These are phyloP conservation scores for Heliangelus exortis DNA, from an alignment of 2,797 vertebrate species.

Conservation along the genomic window DNA sequence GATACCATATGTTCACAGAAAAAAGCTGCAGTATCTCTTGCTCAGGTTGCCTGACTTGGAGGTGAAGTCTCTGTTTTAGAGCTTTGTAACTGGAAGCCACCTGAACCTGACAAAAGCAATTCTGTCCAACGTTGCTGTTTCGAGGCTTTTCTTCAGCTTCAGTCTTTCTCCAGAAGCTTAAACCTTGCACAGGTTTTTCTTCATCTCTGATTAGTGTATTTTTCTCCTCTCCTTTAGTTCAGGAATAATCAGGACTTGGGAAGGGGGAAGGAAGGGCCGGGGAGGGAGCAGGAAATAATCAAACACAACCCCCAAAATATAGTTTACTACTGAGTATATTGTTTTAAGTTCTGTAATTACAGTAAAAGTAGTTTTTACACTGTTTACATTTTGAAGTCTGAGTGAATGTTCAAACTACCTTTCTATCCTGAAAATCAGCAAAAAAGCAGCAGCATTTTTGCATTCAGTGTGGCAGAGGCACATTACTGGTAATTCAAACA, in stretches of 20 bases:
- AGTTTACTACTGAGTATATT: not conserved
- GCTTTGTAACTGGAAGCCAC: slow-evolving; percentile 52
- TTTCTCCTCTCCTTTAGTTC: not conserved
- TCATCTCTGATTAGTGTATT: not conserved
- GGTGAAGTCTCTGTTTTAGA: slow-evolving; percentile 13
- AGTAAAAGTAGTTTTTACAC: not conserved
- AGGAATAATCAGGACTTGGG: not conserved
- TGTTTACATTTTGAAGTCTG: not conserved
- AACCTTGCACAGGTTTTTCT: not conserved
- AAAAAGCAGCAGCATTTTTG: not conserved
- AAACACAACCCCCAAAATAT: not conserved
- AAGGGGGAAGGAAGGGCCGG: too few species aligned
- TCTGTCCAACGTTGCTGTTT: not conserved
- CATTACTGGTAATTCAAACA: not conserved
- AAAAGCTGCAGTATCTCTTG: slow-evolving; percentile 35
- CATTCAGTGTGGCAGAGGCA: not conserved
- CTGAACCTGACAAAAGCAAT: not conserved
- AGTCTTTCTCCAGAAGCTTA: not conserved
- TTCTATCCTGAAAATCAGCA: not conserved
- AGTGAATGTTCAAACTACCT: not conserved
- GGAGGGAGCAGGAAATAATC: not conserved
- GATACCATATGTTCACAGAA: slow-evolving; percentile 64
- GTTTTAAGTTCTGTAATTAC: not conserved
- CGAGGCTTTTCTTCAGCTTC: not conserved
- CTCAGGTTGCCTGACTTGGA: slow-evolving; percentile 62